These are phyloP conservation scores for Heliconius sara DNA, from an alignment of 2,888 invertebrate genomes.

Conservation along the genomic window DNA sequence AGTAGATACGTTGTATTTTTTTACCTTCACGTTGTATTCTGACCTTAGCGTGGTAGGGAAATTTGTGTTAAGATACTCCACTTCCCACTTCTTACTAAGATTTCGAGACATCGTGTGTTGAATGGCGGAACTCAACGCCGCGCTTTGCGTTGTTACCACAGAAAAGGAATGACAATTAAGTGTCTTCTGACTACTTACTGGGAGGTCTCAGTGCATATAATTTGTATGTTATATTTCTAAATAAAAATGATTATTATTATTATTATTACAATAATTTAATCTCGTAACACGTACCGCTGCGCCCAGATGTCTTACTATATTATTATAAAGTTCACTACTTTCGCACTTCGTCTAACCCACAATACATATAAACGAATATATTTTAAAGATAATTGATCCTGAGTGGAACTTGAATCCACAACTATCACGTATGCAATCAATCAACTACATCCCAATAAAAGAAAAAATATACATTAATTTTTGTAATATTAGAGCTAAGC, in stretches of 20 bases:
- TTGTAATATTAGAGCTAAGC: neutral
- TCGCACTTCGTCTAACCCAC: no score
- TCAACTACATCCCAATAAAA: neutral
- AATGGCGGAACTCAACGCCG: neutral
- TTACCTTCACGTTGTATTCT: neutral
- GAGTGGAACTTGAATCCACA: neutral
- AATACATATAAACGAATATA: neutral
- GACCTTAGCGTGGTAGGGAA: neutral
- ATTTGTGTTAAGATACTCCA: neutral
- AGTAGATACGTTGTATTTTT: neutral
- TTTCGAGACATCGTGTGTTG: no score
- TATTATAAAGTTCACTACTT: neutral
- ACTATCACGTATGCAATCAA: neutral
- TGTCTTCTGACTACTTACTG: no score
- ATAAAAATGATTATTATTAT: no score
- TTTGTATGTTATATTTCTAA: no score
- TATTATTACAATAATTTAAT: neutral
- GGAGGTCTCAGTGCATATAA: no score
- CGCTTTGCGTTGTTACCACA: neutral
- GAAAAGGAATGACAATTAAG: neutral
- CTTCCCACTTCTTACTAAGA: neutral
- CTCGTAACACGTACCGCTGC: neutral
- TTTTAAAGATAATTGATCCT: neutral
- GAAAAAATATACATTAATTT: neutral
- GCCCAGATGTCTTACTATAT: neutral